These are phyloP conservation scores for Neodiprion lecontei DNA, from an alignment of 1,140 invertebrate species.

Conservation along the genomic window DNA sequence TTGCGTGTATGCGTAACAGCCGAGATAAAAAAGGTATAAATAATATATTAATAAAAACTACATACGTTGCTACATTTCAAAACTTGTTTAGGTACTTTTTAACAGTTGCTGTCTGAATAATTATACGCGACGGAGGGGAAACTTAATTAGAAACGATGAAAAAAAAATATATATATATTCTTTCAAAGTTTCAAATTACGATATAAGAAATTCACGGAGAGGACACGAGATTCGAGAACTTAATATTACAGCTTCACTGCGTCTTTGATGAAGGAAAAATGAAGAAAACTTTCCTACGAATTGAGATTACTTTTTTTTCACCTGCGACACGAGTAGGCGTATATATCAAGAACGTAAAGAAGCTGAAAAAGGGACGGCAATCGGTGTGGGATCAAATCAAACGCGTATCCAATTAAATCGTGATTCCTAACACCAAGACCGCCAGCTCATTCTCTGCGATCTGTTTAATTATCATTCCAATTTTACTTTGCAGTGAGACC, in stretches of 20 bases:
- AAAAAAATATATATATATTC: too few species aligned
- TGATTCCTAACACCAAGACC: background rate
- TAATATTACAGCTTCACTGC: too few species aligned
- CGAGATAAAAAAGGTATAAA: too few species aligned
- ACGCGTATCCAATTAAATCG: constrained; percentile 5
- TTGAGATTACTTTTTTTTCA: background rate
- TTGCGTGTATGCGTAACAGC: background rate
- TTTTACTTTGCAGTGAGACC: background rate
- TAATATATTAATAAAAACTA: too few species aligned
- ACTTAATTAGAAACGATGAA: too few species aligned
- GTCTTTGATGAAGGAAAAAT: too few species aligned
- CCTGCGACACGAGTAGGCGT: background rate
- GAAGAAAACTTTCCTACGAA: too few species aligned
- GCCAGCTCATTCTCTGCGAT: background rate
- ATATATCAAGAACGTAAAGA: background rate
- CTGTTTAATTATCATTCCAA: background rate
- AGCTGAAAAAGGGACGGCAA: background rate
- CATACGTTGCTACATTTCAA: too few species aligned
- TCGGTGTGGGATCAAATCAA: background rate
- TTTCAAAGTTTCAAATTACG: too few species aligned
- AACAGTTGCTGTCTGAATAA: background rate
- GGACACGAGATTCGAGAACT: too few species aligned
- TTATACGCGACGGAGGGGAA: background rate
- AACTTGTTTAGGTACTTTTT: too few species aligned
- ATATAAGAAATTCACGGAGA: too few species aligned